phyloP scores from a whole-genome alignment of 2,113 vertebrate species.

The Plecturocebus donacophilus region DNA sequence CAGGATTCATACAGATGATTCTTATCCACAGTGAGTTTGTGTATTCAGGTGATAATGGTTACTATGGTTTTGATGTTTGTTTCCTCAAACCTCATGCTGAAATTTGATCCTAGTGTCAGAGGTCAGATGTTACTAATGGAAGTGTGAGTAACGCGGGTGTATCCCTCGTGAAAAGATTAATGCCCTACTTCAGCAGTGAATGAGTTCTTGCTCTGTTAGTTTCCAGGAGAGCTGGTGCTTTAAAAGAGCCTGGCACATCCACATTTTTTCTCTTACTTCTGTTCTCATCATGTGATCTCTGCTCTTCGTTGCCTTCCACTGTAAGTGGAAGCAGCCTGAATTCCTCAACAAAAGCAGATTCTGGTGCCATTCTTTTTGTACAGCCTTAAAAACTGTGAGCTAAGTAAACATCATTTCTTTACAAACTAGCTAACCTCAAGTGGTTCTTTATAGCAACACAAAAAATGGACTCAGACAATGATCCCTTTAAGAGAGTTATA shows the following conservation, averaged over 20 bases:
- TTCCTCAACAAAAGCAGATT: not conserved
- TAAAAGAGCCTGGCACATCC: not conserved
- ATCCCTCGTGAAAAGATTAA: not conserved
- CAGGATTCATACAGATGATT: not conserved
- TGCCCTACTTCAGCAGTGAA: not conserved
- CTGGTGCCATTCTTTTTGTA: not conserved
- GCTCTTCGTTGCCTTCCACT: not conserved
- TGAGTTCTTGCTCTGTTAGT: not conserved
- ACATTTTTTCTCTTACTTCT: not conserved
- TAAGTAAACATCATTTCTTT: not conserved
- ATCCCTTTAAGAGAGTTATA: not conserved
- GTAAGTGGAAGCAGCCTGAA: not conserved
- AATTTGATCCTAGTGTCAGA: not conserved
- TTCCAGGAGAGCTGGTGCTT: not conserved
- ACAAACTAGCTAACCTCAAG: not conserved
- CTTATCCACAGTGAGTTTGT: conserved; percentile 13
- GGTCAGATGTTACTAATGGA: not conserved
- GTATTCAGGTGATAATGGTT: not conserved
- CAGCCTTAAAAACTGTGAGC: not conserved
- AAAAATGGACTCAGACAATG: not conserved
- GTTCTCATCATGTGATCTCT: not conserved
- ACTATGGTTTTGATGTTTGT: not conserved
- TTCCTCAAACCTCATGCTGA: not conserved
- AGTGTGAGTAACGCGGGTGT: not conserved
- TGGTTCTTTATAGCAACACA: not conserved